Conservation (phyloP, 2,888 invertebrate species). For the Cryptosula pallasiana region DNA sequence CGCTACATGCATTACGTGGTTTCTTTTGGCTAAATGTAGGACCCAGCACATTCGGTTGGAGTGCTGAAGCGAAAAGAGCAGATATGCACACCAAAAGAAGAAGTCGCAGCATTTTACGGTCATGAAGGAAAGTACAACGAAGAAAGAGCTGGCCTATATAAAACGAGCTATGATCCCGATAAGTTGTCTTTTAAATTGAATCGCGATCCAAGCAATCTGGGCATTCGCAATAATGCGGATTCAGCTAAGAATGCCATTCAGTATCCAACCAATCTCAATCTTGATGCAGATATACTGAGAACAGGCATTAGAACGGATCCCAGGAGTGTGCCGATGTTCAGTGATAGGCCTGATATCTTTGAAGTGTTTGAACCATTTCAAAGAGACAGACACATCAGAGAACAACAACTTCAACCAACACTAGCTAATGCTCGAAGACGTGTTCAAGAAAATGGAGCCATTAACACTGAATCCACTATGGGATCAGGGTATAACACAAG, state of each 20-base stretch:
- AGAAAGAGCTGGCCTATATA: conserved; percentile 47
- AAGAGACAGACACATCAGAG: conserved; percentile 34
- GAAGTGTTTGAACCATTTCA: conserved; percentile 20
- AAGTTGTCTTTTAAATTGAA: conserved; percentile 40
- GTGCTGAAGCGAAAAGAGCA: conserved; percentile 40
- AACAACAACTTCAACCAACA: conserved; percentile 37
- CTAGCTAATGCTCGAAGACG: conserved; percentile 34
- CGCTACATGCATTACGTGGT: too few species aligned
- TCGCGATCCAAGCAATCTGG: conserved; percentile 18
- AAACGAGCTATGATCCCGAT: conserved; percentile 46
- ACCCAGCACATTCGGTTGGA: conserved; percentile 40
- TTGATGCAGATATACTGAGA: not conserved
- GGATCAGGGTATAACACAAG: conserved; percentile 43
- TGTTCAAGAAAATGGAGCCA: conserved; percentile 37
- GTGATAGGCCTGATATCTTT: conserved; percentile 20
- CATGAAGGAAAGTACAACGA: conserved; percentile 48
- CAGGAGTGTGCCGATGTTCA: conserved; percentile 19
- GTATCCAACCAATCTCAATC: conserved; percentile 21
- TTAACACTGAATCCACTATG: conserved; percentile 38
- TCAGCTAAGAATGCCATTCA: conserved; percentile 15
- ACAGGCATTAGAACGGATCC: not conserved
- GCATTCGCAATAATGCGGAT: conserved; percentile 1
- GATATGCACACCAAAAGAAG: conserved; percentile 31
- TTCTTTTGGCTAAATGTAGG: conserved; percentile 31
- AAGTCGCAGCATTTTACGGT: conserved; percentile 42